Conservation (phyloP, 2,113 vertebrate genomes). For the Psophia crepitans region DNA sequence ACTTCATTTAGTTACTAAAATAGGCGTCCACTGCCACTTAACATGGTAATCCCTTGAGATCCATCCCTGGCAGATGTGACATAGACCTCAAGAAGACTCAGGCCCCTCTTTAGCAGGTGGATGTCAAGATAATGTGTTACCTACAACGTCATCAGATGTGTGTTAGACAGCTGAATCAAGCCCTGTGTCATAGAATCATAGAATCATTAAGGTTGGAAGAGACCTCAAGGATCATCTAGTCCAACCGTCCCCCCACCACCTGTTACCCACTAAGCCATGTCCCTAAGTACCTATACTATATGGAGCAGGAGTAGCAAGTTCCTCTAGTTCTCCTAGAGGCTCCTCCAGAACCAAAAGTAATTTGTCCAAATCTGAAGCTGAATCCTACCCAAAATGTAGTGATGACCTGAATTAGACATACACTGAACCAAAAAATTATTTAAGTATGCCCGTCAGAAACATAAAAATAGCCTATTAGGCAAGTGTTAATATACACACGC, state of each 20-base stretch:
- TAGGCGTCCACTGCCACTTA: background rate
- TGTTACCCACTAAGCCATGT: too few species aligned
- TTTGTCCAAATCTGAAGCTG: background rate
- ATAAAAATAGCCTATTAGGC: background rate
- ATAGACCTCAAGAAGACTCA: background rate
- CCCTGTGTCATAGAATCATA: too few species aligned
- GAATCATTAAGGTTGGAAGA: too few species aligned
- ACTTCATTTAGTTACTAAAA: background rate
- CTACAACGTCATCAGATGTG: too few species aligned
- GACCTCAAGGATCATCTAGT: too few species aligned
- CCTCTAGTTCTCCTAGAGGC: background rate
- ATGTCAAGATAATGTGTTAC: background rate
- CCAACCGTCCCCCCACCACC: too few species aligned
- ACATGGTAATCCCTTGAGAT: background rate
- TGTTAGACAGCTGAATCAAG: background rate
- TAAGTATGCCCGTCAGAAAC: background rate
- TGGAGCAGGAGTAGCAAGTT: background rate
- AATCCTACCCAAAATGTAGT: background rate
- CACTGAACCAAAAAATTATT: background rate
- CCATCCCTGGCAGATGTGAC: background rate
- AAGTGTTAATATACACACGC: background rate
- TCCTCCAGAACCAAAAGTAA: background rate
- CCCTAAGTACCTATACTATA: rapidly evolving
- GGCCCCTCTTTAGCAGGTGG: background rate
- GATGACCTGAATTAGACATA: background rate